Percentiles rank a stretch among this genome's conserved stretches.
These are phyloP conservation scores for Speoplatyrhinus poulsoni DNA, from an alignment of 2,113 vertebrate species.

Conservation along the genomic window DNA sequence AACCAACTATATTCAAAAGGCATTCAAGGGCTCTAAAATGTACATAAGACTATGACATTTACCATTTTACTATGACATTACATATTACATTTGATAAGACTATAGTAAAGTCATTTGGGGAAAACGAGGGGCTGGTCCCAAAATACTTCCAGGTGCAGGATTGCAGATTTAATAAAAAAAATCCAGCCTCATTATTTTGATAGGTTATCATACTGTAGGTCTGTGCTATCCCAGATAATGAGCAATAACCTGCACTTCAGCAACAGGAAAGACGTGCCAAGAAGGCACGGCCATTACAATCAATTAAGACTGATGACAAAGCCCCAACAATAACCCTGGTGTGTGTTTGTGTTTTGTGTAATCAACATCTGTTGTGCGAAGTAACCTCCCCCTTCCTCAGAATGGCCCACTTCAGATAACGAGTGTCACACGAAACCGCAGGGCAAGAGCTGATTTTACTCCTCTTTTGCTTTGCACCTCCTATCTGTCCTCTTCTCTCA, in stretches of 20 bases:
- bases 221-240: constrained; percentile 67
- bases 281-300: constrained; percentile 69
- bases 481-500: constrained; percentile 59
- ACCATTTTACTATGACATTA: constrained; percentile 5
- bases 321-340: constrained; percentile 58
- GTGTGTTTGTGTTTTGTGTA: constrained; percentile 64
- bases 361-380: constrained; percentile 75
- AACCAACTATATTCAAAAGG: constrained; percentile 11
- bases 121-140: constrained; percentile 24
- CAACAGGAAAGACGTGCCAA: constrained; percentile 65
- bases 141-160: constrained; percentile 59
- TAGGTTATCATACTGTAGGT: constrained; percentile 56
- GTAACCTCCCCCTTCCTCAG: constrained; percentile 67
- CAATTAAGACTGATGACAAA: constrained; percentile 74
- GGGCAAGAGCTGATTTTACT: constrained; percentile 72
- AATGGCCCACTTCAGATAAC: constrained; percentile 77
- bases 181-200: constrained; percentile 50
- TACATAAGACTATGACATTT: constrained; percentile 10
- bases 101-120: constrained; percentile 10
- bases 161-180: constrained; percentile 37
- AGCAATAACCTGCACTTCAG: constrained; percentile 72
- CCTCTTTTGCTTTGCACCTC: constrained; percentile 62
- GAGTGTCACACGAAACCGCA: constrained; percentile 76
- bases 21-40: neutral
- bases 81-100: constrained; percentile 18